Conservation (phyloP, 2,797 vertebrate genomes). For the Mormyrus proboscirostris region DNA sequence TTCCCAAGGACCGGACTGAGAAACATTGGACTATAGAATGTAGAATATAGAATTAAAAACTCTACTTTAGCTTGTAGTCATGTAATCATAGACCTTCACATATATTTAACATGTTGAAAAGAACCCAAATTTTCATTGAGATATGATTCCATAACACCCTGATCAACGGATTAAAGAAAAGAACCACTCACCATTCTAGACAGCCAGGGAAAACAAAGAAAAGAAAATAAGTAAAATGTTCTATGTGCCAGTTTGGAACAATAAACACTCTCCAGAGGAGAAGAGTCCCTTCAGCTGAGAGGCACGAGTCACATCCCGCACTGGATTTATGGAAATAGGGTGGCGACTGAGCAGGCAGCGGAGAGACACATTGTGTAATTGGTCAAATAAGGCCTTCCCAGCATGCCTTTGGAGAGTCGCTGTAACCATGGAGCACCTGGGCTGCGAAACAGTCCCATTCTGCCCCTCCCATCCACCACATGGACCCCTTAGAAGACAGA, state of each 20-base stretch:
- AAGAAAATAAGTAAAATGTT: not conserved
- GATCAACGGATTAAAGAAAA: not conserved
- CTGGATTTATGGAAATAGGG: conserved; percentile 10
- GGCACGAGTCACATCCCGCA: not conserved
- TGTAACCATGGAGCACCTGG: not conserved
- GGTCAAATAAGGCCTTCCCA: conserved; percentile 8
- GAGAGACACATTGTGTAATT: conserved; percentile 12
- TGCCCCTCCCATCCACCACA: not conserved
- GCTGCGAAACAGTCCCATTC: not conserved
- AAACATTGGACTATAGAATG: not conserved
- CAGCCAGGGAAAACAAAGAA: not conserved
- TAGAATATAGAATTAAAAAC: not conserved
- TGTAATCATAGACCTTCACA: not conserved
- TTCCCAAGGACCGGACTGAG: not conserved
- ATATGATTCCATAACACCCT: not conserved
- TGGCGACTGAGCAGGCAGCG: not conserved
- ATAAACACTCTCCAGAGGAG: not conserved
- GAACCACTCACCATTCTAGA: not conserved
- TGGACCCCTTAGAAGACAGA: not conserved
- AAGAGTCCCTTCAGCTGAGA: not conserved
- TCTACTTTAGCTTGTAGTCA: not conserved
- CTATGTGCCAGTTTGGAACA: not conserved
- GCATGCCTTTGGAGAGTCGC: not conserved
- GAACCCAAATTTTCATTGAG: not conserved
- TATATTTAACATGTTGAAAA: not conserved